These are phyloP conservation scores for Priocnemis perturbator DNA, from an alignment of 2,888 invertebrate genomes.

Conservation along the genomic window DNA sequence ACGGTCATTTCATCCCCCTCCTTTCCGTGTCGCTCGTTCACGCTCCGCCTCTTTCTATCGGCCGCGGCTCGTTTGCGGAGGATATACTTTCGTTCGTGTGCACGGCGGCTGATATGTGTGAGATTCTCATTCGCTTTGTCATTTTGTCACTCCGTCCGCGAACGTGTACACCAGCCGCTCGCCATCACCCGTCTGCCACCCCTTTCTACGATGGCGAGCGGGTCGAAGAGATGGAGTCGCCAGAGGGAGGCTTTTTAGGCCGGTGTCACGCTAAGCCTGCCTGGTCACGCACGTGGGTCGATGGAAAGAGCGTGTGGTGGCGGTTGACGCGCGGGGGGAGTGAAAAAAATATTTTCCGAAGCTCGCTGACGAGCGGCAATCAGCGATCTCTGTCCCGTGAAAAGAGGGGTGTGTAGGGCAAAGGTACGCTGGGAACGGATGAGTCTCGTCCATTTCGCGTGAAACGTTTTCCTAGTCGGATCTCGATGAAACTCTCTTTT, in stretches of 20 bases:
- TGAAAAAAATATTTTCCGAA: constrained; percentile 1
- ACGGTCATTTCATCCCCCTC: too few species aligned
- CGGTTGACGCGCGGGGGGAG: background rate
- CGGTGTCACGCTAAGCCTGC: constrained; percentile 46
- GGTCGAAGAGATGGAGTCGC: constrained; percentile 8
- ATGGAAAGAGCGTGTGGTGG: constrained; percentile 23
- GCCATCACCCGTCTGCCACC: constrained; percentile 3
- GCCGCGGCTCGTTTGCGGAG: too few species aligned
- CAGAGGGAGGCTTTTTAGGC: constrained; percentile 37
- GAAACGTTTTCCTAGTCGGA: too few species aligned
- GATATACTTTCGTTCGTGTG: too few species aligned
- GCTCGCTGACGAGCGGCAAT: background rate
- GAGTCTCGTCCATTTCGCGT: too few species aligned
- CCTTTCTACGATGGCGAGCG: constrained; percentile 12
- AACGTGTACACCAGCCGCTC: constrained; percentile 31
- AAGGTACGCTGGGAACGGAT: too few species aligned
- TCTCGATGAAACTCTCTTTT: too few species aligned
- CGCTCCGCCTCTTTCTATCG: too few species aligned
- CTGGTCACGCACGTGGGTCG: constrained; percentile 48
- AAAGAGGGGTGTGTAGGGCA: background rate
- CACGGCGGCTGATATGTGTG: too few species aligned
- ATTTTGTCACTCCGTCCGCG: constrained; percentile 42
- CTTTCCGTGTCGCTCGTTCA: too few species aligned
- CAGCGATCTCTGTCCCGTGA: background rate
- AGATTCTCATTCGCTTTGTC: constrained; percentile 31